A percentile compares a stretch with the other conserved stretches of the same genome.
These are phyloP conservation scores for Thyatira batis DNA, from an alignment of 2,888 invertebrate genomes.

Conservation along the genomic window DNA sequence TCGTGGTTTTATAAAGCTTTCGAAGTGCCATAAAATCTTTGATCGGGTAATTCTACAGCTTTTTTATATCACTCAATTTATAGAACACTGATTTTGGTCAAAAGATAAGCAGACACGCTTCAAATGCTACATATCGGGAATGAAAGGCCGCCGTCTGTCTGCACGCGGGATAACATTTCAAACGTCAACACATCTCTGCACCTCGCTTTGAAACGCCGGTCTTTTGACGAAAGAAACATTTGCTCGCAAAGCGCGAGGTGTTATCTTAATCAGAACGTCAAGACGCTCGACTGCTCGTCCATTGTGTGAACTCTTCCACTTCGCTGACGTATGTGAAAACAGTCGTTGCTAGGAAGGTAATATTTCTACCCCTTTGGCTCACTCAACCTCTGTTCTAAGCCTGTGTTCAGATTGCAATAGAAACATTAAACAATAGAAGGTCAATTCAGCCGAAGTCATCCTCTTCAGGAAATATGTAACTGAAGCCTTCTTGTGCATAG, in stretches of 20 bases:
- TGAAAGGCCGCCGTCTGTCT: slow-evolving; percentile 3
- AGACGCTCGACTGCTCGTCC: slow-evolving; percentile 45
- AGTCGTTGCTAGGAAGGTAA: slow-evolving; percentile 45
- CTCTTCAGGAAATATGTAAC: too few relatives aligned
- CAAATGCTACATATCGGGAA: slow-evolving; percentile 1
- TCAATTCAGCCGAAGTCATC: too few relatives aligned
- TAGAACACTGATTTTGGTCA: background rate
- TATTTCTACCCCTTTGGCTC: slow-evolving; percentile 64
- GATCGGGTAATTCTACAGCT: background rate
- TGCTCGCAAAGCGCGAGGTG: slow-evolving; percentile 51
- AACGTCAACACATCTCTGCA: slow-evolving; percentile 46
- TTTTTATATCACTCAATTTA: background rate
- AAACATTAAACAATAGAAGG: too few relatives aligned
- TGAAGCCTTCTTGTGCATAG: too few relatives aligned
- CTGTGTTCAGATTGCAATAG: background rate
- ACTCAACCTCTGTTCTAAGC: slow-evolving; percentile 33
- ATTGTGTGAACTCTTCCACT: slow-evolving; percentile 61
- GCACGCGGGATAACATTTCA: slow-evolving; percentile 39
- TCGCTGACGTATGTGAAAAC: slow-evolving; percentile 46
- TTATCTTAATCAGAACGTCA: slow-evolving; percentile 71
- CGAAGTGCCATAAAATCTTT: background rate
- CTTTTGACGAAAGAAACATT: slow-evolving; percentile 48
- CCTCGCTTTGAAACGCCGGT: slow-evolving; percentile 47
- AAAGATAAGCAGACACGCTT: slow-evolving; percentile 2
- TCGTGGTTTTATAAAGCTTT: background rate